Conservation (phyloP, 1,140 invertebrate genomes). For the Teleopsis dalmanni region DNA sequence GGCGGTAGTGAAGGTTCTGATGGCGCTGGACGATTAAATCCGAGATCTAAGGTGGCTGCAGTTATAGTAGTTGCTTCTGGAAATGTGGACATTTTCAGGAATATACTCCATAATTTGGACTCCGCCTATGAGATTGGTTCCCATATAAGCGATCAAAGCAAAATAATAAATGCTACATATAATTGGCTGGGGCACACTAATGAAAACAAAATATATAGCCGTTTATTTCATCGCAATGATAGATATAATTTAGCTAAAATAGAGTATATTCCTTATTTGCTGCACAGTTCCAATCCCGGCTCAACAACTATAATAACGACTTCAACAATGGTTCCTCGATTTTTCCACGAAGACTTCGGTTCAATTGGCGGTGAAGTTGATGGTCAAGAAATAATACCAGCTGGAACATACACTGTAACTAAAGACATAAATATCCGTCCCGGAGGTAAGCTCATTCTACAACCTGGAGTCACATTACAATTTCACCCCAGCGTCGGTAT, state of each 20-base stretch:
- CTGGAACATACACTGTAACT: conserved; percentile 77
- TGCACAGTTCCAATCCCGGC: conserved; percentile 75
- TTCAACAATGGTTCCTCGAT: conserved; percentile 68
- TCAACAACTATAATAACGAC: conserved; percentile 57
- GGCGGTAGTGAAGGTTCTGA: conserved; percentile 49
- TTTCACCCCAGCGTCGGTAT: conserved; percentile 90
- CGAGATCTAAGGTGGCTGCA: conserved; percentile 80
- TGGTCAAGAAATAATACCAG: conserved; percentile 66
- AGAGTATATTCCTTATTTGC: conserved; percentile 73
- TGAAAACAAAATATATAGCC: conserved; percentile 68
- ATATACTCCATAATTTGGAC: conserved; percentile 86
- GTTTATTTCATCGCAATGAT: conserved; percentile 84
- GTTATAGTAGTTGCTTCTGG: conserved; percentile 82
- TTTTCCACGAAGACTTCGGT: conserved; percentile 58
- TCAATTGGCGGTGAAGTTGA: conserved; percentile 83
- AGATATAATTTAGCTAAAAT: conserved; percentile 87
- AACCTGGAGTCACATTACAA: conserved; percentile 77
- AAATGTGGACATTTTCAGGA: conserved; percentile 83
- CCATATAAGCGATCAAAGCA: conserved; percentile 88
- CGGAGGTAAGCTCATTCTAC: conserved; percentile 75
- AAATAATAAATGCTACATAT: conserved; percentile 84
- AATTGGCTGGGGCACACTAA: conserved; percentile 86
- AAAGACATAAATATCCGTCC: conserved; percentile 87
- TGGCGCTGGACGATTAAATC: conserved; percentile 55
- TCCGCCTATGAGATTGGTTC: conserved; percentile 89